Evolutionary conservation across 2,797 vertebrate species (phyloP), one percentile per base, ranked within the genome.

Genomic region (Amblyraja radiata): DNA sequence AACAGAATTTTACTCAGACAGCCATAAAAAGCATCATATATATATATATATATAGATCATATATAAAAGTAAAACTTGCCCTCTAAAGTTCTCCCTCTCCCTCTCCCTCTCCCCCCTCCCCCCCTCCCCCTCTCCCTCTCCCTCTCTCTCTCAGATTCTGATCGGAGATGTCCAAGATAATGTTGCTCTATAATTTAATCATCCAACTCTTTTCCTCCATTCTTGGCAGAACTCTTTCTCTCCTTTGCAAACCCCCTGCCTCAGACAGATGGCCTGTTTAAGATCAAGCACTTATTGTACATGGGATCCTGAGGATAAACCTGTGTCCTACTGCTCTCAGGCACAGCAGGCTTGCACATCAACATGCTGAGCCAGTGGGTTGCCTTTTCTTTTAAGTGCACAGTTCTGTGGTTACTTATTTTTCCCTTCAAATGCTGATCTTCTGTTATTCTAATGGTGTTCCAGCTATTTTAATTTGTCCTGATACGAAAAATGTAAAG

Each of bases 261-360:
- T 88, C 61, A 88, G 61, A 71, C 90, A 92, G 90, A 92, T 92
- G 90, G 90, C 39, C 71, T 92, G 90, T 73, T 92, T 92, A 92
- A 92, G 90, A 92, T 92, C 90, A 92, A 91, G 90, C 68, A 92
- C 71, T 54, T 92, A 92, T 92, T 92, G 90, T 92, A 92, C 90
- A 92, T 92, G 90, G 90, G 54, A 46, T 92, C 90, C 90, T 92
- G 71, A 92, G 90, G 90, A 92, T 74, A 92, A 92, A 74, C 90
- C 90, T 92, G 90, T 74, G 76, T 92, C 71, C 90, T 92, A 92
- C 90, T 92, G 90, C 90, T 92, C 90, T 74, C 71, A 46, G 71
- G 36, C 90, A 92, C 90, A 92, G 90, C 90, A 92, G 73, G 90
- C 46, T 74, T 74, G 90, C 90, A 92, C 90, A 76, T 92, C 90